Conservation (phyloP, 1,140 invertebrate genomes). For the Lerema accius region DNA sequence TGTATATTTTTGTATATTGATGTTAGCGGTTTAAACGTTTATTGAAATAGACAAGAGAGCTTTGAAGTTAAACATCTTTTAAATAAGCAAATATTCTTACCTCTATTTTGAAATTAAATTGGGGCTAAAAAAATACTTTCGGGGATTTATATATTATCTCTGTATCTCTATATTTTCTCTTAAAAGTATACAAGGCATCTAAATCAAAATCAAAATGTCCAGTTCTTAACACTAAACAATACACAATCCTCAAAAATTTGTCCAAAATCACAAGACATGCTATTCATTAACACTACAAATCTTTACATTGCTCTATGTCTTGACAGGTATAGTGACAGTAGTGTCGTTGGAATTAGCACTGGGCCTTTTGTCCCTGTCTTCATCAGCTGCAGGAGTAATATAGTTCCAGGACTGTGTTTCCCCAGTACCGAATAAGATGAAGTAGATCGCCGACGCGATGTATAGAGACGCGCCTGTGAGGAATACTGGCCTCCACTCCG, state of each 20-base stretch:
- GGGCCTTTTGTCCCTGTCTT: conserved; percentile 59
- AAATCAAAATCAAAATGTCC: too few relatives aligned
- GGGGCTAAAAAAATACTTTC: too few relatives aligned
- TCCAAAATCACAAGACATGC: conserved; percentile 1
- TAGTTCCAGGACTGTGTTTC: conserved; percentile 87
- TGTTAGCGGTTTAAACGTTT: not conserved
- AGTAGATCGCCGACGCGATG: conserved; percentile 86
- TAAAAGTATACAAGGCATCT: too few relatives aligned
- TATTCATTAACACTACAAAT: too few relatives aligned
- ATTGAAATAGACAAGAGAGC: not conserved
- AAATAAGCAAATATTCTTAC: too few relatives aligned
- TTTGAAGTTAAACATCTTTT: too few relatives aligned
- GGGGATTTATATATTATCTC: too few relatives aligned
- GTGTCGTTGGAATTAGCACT: conserved; percentile 59
- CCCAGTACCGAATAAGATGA: conserved; percentile 86
- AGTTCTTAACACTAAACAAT: too few relatives aligned
- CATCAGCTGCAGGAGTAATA: conserved; percentile 50
- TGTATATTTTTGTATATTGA: too few relatives aligned
- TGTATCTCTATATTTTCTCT: too few relatives aligned
- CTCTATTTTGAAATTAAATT: too few relatives aligned
- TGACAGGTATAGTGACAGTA: conserved; percentile 67
- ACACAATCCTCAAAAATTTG: not conserved
- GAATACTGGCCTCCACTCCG: conserved; percentile 91
- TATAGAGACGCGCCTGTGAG: conserved; percentile 89
- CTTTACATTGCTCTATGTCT: conserved; percentile 63